Conservation (phyloP, 2,888 invertebrate species). For the Yponomeuta cagnagella region DNA sequence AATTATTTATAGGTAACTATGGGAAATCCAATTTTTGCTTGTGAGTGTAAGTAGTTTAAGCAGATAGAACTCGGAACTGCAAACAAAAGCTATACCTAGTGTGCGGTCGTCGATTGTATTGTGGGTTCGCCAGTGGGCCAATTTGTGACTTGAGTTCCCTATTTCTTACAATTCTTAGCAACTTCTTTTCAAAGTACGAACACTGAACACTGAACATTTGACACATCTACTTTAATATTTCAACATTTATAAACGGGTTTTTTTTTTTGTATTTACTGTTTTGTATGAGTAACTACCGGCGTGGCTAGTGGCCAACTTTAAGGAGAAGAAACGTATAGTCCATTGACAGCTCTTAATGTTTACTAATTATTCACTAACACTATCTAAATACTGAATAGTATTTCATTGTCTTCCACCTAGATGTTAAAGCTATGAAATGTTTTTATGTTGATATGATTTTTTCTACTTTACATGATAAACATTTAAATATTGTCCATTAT, state of each 20-base stretch:
- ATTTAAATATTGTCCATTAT: not conserved
- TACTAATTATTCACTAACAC: constrained; percentile 33
- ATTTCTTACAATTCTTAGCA: not conserved
- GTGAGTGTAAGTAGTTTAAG: not conserved
- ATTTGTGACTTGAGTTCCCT: not conserved
- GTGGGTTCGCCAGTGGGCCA: not conserved
- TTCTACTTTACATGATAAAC: constrained; percentile 36
- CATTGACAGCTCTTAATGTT: constrained; percentile 35
- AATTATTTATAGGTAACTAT: too few relatives aligned
- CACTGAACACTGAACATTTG: not conserved
- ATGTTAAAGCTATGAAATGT: constrained; percentile 69
- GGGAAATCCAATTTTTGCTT: not conserved
- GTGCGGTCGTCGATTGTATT: not conserved
- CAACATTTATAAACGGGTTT: not conserved
- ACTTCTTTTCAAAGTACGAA: not conserved
- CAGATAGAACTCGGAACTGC: not conserved
- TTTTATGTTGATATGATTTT: constrained; percentile 65
- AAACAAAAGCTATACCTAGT: not conserved
- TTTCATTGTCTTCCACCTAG: constrained; percentile 55
- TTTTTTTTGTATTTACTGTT: not conserved
- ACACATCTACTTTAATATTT: not conserved
- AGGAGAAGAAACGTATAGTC: constrained; percentile 31
- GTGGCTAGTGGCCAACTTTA: not conserved
- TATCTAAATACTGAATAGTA: constrained; percentile 39
- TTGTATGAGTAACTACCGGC: not conserved